These are phyloP conservation scores for Pteria penguin DNA, from an alignment of 2,888 invertebrate species.

Conservation along the genomic window DNA sequence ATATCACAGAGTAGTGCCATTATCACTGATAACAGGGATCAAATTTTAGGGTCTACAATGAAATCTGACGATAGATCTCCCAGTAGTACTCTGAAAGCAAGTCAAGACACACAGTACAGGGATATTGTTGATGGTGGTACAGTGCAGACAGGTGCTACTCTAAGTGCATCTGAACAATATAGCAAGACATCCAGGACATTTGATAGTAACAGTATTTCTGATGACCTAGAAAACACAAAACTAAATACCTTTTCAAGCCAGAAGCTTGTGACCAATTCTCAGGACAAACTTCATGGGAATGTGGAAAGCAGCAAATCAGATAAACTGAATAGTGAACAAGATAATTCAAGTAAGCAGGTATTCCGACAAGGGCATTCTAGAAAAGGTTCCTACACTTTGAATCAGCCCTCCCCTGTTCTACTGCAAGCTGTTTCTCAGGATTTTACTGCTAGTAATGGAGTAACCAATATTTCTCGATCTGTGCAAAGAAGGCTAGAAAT, in stretches of 20 bases:
- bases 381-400: conserved; percentile 89
- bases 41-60: not conserved
- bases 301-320: not conserved
- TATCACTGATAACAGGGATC: conserved; percentile 1
- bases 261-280: not conserved
- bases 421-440: conserved; percentile 33
- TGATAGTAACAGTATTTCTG: not conserved
- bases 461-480: not conserved
- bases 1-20: conserved; percentile 3
- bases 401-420: conserved; percentile 88
- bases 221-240: not conserved
- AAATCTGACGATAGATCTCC: conserved; percentile 47
- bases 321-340: not conserved
- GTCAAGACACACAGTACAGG: conserved; percentile 39
- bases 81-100: conserved; percentile 50
- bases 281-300: not conserved
- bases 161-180: conserved; percentile 20
- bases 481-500: conserved; percentile 30
- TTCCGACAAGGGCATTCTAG: conserved; percentile 80
- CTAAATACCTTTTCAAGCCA: not conserved
- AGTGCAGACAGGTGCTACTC: not conserved
- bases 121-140: not conserved
- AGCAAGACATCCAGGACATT: not conserved
- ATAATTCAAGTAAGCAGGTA: not conserved
- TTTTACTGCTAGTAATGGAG: conserved; percentile 30